phyloP scores from a whole-genome alignment of 1,140 invertebrate species.

The Apocrypta bakeri region DNA sequence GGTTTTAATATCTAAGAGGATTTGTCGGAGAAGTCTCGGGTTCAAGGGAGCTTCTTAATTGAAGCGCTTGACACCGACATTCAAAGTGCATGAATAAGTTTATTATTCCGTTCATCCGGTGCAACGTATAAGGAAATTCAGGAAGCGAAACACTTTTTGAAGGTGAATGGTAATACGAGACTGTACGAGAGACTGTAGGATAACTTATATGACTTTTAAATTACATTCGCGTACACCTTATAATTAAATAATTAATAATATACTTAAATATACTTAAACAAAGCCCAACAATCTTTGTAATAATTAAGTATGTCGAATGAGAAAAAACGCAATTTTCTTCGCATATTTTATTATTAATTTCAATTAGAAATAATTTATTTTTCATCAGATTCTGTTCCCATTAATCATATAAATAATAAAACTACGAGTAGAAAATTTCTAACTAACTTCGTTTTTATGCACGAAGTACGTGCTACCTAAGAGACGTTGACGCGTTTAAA shows the following conservation, averaged over 20 bases:
- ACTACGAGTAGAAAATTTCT: too few species aligned
- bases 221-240: neutral
- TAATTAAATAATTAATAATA: neutral
- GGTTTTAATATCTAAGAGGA: neutral
- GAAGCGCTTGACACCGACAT: constrained; percentile 17
- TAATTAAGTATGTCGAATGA: neutral
- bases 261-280: neutral
- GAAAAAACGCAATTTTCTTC: too few species aligned
- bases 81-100: constrained; percentile 16
- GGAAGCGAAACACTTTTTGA: constrained; percentile 36
- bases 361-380: too few species aligned
- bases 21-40: neutral
- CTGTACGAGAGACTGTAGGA: too few species aligned
- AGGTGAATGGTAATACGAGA: constrained; percentile 26
- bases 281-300: neutral
- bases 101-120: constrained; percentile 20
- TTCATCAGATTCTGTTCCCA: too few species aligned
- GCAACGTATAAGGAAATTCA: constrained; percentile 22
- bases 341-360: too few species aligned
- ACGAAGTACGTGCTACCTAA: neutral
- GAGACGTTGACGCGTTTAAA: neutral
- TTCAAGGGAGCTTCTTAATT: neutral
- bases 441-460: too few species aligned
- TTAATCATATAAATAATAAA: too few species aligned
- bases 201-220: neutral